Base-by-base conservation (phyloP, 2,888 invertebrate genomes). In the Tholera decimalis region DNA sequence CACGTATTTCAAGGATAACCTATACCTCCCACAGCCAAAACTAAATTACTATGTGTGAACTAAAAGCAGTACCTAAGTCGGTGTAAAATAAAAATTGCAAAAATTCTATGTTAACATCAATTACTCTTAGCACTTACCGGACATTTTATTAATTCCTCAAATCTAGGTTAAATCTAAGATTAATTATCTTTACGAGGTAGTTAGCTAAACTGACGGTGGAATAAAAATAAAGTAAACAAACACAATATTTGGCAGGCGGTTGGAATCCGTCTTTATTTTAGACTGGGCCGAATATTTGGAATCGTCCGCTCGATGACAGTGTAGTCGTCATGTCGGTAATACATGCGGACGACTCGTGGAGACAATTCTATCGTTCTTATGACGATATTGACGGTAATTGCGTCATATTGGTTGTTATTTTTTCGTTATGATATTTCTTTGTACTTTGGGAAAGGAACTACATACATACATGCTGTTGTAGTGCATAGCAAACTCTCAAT, bases 201-300 rank as follows among this genome's bases (percentile, higher is more conserved):
- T 64, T 69, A 75, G 61, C 33, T 57, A 44, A 60, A 65, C 63
- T 50, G 47, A 44, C 58, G 54, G 46, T 49, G 43, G 51, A 64
- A 80, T 59, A 76, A 82, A 66, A 82, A 78, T 81, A 82, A 82
- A 80, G 77, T 82, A 85, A 85, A 85, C 79, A 85, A 85, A 85
- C 73, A 76, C 73, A 83, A 74, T 75, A 85, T 86, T 86, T 86
- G 86, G 86, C 86, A 84, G 77, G 43, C 69, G 67, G 62, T 43
- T 58, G 86, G 87, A 84, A 88, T 89, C 82, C 69, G 77, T 72
- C 79, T 91, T 90, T 89, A 90, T 90, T 88, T 87, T 85, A 65
- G 80, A 83, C 79, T 73, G 80, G 74, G 55, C 77, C 77, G 82
- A 82, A 82, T 82, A 82, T 76, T 80, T 83, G 65, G 74, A 70